Base-by-base conservation (phyloP, 2,797 vertebrate genomes). In the Coregonus ussuriensis region DNA sequence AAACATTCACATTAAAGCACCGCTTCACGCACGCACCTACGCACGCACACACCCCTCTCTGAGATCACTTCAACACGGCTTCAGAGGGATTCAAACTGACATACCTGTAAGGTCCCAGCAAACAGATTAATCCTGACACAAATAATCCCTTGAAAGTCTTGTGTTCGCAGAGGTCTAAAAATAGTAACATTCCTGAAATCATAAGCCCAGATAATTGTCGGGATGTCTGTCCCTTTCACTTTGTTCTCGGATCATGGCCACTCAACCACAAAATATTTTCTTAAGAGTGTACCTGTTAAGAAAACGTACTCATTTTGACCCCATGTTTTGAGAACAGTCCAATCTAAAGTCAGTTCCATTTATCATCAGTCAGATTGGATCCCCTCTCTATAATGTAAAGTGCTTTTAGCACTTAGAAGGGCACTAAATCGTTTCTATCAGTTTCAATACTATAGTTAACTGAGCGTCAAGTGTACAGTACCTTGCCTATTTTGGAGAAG, bases 401-500 rank as follows among this genome's bases (percentile, higher is more conserved):
- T 1, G n/a, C 4, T 63, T 63, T 25, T 63, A 63, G 59, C 59
- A 63, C 21, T 63, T 25, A 63, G 4, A 63, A 25, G 21, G 59
- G 3, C 59, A 11, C 59, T 11, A 25, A 59, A 25, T 29, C 0
- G 3, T 63, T 25, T 63, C 56, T 25, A 29, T 25, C 59, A 63
- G 21, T 6, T 63, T 21, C 21, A 29, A 25, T 9, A 62, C n/a
- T 16, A 62, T 6, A 59, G 56, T 59, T 18, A 59, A 21, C 11
- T 3, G 59, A 62, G 59, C 7, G 21, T 7, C 21, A 13, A 25
- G 29, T 14, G 52, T 21, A 35, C 0, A 13, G 47, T 88, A 98
- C 98, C 96, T 92, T 96, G 85, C 80, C 88, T 2, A 99, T 93
- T 86, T 99, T 99, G 87, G 93, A 94, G 94, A 99, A 98, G 82